Evolutionary conservation across 1,140 invertebrate genomes (phyloP), one percentile per base, ranked within the genome.

Genomic region (Dreissena rostriformis): DNA sequence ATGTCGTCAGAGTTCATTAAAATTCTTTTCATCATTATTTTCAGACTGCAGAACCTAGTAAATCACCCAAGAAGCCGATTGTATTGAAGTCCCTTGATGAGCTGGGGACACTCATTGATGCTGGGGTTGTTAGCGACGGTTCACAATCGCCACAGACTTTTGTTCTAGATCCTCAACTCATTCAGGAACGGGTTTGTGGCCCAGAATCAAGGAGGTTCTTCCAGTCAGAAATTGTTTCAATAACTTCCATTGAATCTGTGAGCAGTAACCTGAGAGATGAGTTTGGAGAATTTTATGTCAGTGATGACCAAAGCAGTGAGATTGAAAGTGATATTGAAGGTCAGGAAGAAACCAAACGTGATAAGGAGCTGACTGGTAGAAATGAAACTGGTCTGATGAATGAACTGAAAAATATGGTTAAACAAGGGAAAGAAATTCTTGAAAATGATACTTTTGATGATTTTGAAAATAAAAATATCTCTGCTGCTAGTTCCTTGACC

Each of bases 191-290:
- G 49, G 65, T 67, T 28, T 14, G 39, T 28, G 66, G 70, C 52
- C 66, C 77, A 55, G 77, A 70, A 7, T 65, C 51, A 17, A 6
- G 24, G 28, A 79, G 70, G 17, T 79, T 79, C 52, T 63, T 79
- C 12, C 49, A 79, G 26, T 70, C 77, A 15, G 77, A 79, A 57
- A 79, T 79, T 28, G 49, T 79, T 39, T 79, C 77, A 24, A 79
- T 79, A 70, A 79, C 77, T 11, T 57, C 66, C 12, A 14, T 70
- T 10, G 39, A 52, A 28, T 53, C 53, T n/a, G 7, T 29, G 12
- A 17, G 22, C 22, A 66, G 66, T 22, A n/a, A 19, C 17, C 17
- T n/a, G 6, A 61, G 6, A 61, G 57, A 61, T 19, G 17, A 61
- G 17, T 19, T n/a, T 61, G 57, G 57, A 24, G 57, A 61, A n/a